A percentile compares a stretch with the other conserved stretches of the same genome.
Conservation (phyloP, 2,797 vertebrate genomes). For the Zalophus californianus region DNA sequence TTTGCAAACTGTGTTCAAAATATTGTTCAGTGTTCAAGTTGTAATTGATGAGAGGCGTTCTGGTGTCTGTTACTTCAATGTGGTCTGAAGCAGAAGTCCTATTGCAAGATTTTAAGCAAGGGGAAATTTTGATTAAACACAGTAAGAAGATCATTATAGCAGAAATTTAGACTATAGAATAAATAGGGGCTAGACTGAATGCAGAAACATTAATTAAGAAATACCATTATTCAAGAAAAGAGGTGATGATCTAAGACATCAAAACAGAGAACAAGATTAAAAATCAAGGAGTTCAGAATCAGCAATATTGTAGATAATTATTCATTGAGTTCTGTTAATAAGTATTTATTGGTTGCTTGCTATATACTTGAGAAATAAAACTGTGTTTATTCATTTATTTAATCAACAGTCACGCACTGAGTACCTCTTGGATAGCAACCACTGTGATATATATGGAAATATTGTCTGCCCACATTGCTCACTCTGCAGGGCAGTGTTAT, state of each 20-base stretch:
- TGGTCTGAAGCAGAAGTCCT: not conserved
- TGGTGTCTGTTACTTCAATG: not conserved
- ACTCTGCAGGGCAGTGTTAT: not conserved
- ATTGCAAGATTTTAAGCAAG: not conserved
- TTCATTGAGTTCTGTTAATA: not conserved
- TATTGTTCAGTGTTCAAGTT: not conserved
- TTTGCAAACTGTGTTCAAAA: not conserved
- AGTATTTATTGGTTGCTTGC: not conserved
- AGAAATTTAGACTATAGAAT: not conserved
- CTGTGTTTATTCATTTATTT: slow-evolving; percentile 30
- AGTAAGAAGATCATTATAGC: not conserved
- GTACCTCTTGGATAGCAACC: not conserved
- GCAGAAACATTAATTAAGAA: not conserved
- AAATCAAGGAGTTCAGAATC: slow-evolving; percentile 6
- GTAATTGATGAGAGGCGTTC: not conserved
- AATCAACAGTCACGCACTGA: not conserved
- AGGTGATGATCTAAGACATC: not conserved
- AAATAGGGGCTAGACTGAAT: not conserved
- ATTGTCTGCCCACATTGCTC: not conserved
- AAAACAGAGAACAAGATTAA: not conserved
- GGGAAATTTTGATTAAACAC: not conserved
- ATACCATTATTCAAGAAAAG: not conserved
- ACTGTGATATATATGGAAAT: not conserved
- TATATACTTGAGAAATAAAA: not conserved
- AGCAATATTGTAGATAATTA: not conserved